Percentiles rank a stretch among this genome's conserved stretches.
Conservation (phyloP, 2,888 invertebrate genomes). For the Oscheius sp. region DNA sequence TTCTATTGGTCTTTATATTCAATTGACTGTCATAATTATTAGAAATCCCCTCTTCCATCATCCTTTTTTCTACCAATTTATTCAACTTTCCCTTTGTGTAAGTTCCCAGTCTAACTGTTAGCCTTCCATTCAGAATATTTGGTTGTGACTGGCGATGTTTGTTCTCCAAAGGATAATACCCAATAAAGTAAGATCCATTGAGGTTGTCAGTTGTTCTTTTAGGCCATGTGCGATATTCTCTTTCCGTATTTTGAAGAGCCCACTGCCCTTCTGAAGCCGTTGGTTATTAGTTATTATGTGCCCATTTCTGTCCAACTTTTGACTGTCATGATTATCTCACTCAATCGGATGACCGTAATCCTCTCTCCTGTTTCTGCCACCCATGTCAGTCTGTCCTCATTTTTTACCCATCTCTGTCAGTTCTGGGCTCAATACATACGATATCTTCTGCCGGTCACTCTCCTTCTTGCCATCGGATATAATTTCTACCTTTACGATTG, state of each 20-base stretch:
- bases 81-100: conserved; percentile 23
- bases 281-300: conserved; percentile 1
- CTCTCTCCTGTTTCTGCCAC: conserved; percentile 7
- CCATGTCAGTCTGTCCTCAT: background rate
- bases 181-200: background rate
- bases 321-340: conserved; percentile 11
- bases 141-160: conserved; percentile 21
- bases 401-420: background rate
- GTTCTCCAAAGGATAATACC: conserved; percentile 13
- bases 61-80: conserved; percentile 28
- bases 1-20: conserved; percentile 19
- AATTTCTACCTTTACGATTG: conserved; percentile 18
- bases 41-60: conserved; percentile 14
- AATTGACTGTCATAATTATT: conserved; percentile 1
- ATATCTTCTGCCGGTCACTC: background rate
- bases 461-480: background rate
- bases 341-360: conserved; percentile 22
- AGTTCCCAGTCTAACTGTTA: background rate
- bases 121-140: background rate
- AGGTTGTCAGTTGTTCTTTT: background rate
- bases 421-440: background rate
- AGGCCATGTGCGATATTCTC: conserved; percentile 1
- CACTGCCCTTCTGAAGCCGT: conserved; percentile 6
- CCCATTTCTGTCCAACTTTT: background rate
- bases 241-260: background rate